These are phyloP conservation scores for Aphelenchoides besseyi DNA, from an alignment of 1,140 invertebrate genomes.

Conservation along the genomic window DNA sequence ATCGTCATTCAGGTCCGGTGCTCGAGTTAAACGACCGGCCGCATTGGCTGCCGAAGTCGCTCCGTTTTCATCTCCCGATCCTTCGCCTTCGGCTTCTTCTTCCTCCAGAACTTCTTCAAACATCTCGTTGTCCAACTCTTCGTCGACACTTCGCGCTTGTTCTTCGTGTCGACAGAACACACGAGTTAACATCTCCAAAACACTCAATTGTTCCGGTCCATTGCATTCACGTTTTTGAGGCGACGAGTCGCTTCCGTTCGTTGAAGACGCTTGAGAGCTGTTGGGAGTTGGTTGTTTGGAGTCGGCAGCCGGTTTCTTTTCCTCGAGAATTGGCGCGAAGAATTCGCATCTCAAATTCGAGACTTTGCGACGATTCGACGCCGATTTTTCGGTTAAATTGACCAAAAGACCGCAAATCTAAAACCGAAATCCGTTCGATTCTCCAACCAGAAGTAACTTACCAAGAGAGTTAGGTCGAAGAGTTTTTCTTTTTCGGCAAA, in stretches of 20 bases:
- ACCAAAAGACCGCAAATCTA: slow-evolving; percentile 45
- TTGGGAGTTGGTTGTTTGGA: not conserved
- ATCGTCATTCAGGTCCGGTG: slow-evolving; percentile 38
- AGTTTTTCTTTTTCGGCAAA: slow-evolving; percentile 42
- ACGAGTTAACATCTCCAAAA: slow-evolving; percentile 22
- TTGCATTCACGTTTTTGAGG: not conserved
- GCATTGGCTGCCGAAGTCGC: not conserved
- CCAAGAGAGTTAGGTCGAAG: slow-evolving; percentile 41
- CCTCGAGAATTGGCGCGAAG: not conserved
- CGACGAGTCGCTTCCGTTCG: not conserved
- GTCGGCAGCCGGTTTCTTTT: no score
- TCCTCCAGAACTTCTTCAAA: slow-evolving; percentile 14
- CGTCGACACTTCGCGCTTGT: slow-evolving; percentile 35
- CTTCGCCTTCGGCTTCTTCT: slow-evolving; percentile 21
- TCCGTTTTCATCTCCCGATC: slow-evolving; percentile 28
- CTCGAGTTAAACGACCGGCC: slow-evolving; percentile 30
- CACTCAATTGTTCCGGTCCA: not conserved
- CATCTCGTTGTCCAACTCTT: slow-evolving; percentile 44
- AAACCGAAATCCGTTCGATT: slow-evolving; percentile 12
- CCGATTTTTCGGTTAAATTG: slow-evolving; percentile 34
- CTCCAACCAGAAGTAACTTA: not conserved
- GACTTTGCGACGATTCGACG: slow-evolving; percentile 36
- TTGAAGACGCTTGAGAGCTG: not conserved
- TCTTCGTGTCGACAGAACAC: slow-evolving; percentile 41
- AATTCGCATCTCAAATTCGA: slow-evolving; percentile 9